These are phyloP conservation scores for Caenorhabditis afra DNA, from an alignment of 2,888 invertebrate species.

Conservation along the genomic window DNA sequence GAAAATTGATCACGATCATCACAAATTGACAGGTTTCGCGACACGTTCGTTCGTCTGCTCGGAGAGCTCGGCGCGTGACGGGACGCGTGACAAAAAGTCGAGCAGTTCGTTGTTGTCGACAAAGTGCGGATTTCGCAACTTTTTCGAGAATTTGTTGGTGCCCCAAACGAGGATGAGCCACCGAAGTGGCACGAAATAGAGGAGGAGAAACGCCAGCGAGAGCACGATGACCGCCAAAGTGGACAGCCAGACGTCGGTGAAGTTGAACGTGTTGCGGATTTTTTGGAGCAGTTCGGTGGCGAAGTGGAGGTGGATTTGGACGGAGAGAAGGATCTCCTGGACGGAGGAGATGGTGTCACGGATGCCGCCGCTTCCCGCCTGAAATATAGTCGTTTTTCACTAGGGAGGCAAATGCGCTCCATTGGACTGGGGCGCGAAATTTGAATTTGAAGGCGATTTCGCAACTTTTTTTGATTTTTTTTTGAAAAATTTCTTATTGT, in stretches of 20 bases:
- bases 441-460: no score
- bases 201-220: conserved; percentile 86
- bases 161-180: conserved; percentile 95
- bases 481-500: no score
- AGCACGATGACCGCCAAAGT: conserved; percentile 91
- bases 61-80: conserved; percentile 93
- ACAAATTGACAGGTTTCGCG: conserved; percentile 49
- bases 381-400: no score
- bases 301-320: conserved; percentile 95
- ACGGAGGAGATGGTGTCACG: conserved; percentile 85
- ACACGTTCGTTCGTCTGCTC: conserved; percentile 56
- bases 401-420: no score
- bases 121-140: conserved; percentile 92
- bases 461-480: no score
- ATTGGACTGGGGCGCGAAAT: no score
- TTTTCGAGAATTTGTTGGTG: conserved; percentile 94
- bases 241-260: conserved; percentile 95
- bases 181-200: conserved; percentile 92
- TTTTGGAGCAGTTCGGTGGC: conserved; percentile 94
- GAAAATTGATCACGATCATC: conserved; percentile 25
- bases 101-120: conserved; percentile 97
- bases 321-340: conserved; percentile 96
- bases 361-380: conserved; percentile 82
- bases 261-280: conserved; percentile 93
- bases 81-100: conserved; percentile 94